Percentiles rank a stretch among this genome's conserved stretches.
phyloP scores from a whole-genome alignment of 1,140 invertebrate genomes.

The Polypedilum vanderplanki region DNA sequence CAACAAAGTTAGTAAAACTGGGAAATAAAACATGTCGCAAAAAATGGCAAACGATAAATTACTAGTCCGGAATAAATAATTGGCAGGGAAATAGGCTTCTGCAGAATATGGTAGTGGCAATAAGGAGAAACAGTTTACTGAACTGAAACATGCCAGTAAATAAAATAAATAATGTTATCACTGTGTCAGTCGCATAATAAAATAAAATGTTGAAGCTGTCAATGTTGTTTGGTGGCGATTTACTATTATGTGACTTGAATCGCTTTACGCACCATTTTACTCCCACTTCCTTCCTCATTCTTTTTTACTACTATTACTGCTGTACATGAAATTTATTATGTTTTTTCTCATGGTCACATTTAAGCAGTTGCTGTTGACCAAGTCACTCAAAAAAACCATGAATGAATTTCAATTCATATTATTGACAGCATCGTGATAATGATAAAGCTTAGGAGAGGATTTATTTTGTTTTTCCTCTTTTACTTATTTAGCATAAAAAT shows the following conservation, averaged over 20 bases:
- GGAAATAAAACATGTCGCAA: neutral
- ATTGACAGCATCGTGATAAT: no score
- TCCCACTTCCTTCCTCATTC: neutral
- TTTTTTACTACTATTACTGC: neutral
- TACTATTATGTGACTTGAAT: slow-evolving; percentile 22
- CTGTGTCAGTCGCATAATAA: slow-evolving; percentile 25
- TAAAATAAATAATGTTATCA: slow-evolving; percentile 29
- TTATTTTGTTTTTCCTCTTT: no score
- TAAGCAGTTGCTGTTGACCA: no score
- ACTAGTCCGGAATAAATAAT: slow-evolving; percentile 15
- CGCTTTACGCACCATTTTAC: neutral
- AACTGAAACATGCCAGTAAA: neutral
- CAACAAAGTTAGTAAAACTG: neutral
- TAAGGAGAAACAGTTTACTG: neutral
- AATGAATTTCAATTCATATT: no score
- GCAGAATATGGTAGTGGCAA: neutral
- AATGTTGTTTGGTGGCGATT: neutral
- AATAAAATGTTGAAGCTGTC: slow-evolving; percentile 16
- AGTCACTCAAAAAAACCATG: no score
- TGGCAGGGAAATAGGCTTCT: neutral
- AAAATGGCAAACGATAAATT: neutral
- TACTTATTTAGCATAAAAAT: no score
- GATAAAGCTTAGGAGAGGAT: no score
- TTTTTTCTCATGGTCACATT: neutral
- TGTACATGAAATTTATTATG: neutral